Evolutionary conservation across 1,140 invertebrate genomes (phyloP), one percentile per base, ranked within the genome.

Genomic region (Heliconius nattereri): DNA sequence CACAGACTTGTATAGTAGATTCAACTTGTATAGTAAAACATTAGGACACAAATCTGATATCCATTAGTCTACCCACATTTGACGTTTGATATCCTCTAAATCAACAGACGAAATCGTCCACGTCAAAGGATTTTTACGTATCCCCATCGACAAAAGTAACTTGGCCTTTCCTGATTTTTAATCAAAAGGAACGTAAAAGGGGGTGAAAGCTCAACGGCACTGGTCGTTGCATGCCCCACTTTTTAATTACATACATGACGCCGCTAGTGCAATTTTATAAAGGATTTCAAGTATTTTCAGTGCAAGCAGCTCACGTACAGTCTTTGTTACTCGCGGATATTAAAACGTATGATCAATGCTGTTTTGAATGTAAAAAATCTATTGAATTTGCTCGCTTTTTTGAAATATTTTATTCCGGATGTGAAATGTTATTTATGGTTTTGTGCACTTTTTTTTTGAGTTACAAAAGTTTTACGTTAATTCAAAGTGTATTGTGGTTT

Each of bases 231-330:
- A 78, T 88, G 85, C 83, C 85, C 87, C 85, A 89, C 88, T 89
- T 91, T 90, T 91, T 91, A 91, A 91, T 91, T 91, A 91, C 87
- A 89, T 91, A 86, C 87, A 90, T 89, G 87, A 87, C 85, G 85
- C 84, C 81, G 81, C 76, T 83, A 87, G 86, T 88, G 89, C 85
- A 89, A 88, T 88, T 89, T 89, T 82, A 88, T 89, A 91, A 87
- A 86, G 86, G 86, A 89, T 89, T 89, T 89, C 79, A 85, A 85
- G 87, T 82, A 84, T 88, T 90, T 85, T 85, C 80, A 81, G 75
- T 86, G 85, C 82, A 85, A 85, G 86, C 76, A 85, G 78, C 81
- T 83, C 78, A 80, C 80, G 75, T 79, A 81, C 80, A 29, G 76
- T 83, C 81, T 85, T 85, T 88, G 79, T 89, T 85, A 81, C 75